These are phyloP conservation scores for Scomberomorus guttatus DNA, from an alignment of 2,797 vertebrate species.

Conservation along the genomic window DNA sequence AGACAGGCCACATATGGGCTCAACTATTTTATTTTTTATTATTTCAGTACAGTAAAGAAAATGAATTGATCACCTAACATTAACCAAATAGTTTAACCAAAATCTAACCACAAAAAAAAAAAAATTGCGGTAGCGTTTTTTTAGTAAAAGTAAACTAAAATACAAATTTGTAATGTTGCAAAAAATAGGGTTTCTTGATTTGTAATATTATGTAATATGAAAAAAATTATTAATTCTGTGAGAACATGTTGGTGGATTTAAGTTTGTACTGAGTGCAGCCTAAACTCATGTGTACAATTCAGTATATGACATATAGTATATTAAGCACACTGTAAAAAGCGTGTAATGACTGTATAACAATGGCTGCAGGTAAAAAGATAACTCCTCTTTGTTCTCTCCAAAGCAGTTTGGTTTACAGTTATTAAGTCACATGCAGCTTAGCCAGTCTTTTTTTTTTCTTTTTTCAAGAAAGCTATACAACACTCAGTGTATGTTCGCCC, in stretches of 20 bases:
- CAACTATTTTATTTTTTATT: not conserved
- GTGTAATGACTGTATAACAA: not conserved
- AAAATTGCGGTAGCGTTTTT: not conserved
- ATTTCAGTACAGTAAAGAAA: not conserved
- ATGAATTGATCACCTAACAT: not conserved
- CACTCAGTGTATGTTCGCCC: conserved; percentile 24
- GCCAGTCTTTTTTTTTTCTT: not conserved
- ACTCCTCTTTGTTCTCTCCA: conserved; percentile 12
- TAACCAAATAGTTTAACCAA: no score
- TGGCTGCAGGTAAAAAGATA: not conserved
- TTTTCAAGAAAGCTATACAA: conserved; percentile 5
- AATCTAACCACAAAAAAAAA: not conserved
- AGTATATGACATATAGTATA: not conserved
- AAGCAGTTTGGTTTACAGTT: not conserved
- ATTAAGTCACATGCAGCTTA: not conserved
- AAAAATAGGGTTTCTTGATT: not conserved
- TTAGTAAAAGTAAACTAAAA: not conserved
- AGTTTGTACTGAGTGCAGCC: not conserved
- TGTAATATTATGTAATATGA: not conserved
- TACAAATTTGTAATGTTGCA: not conserved
- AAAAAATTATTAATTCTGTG: not conserved
- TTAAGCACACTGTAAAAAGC: not conserved
- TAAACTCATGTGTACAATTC: no score
- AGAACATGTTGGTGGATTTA: not conserved
- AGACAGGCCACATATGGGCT: not conserved